These are phyloP conservation scores for Hipparchia sbordonii DNA, from an alignment of 2,888 invertebrate genomes.

Conservation along the genomic window DNA sequence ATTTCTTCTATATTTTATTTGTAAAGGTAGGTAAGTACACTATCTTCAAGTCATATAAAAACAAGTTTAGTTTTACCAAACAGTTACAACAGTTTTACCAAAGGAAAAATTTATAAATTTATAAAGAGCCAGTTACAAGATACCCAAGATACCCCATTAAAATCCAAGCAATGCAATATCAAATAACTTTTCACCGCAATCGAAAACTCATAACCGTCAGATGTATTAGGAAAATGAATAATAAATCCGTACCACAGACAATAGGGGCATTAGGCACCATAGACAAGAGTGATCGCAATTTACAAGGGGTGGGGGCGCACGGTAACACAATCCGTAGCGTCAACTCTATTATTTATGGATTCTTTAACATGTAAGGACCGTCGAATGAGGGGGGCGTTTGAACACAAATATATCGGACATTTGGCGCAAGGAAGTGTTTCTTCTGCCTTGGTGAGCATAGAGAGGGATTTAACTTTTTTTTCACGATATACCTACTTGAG, in stretches of 20 bases:
- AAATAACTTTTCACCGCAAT: slow-evolving; percentile 51
- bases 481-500: slow-evolving; percentile 25
- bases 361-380: slow-evolving; percentile 81
- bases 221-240: slow-evolving; percentile 79
- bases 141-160: slow-evolving; percentile 22
- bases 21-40: too few relatives aligned
- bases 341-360: slow-evolving; percentile 83
- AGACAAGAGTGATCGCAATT: slow-evolving; percentile 68
- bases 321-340: slow-evolving; percentile 77
- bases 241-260: slow-evolving; percentile 79
- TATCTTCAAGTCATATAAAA: too few relatives aligned
- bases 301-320: slow-evolving; percentile 55
- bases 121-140: neutral
- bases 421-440: slow-evolving; percentile 78
- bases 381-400: slow-evolving; percentile 58
- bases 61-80: too few relatives aligned
- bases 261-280: slow-evolving; percentile 77
- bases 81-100: too few relatives aligned
- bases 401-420: slow-evolving; percentile 68
- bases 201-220: slow-evolving; percentile 69
- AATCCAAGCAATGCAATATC: slow-evolving; percentile 33
- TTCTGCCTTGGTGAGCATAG: slow-evolving; percentile 61
- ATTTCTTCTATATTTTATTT: too few relatives aligned
- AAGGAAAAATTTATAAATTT: neutral
- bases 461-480: slow-evolving; percentile 59